A percentile compares a stretch with the other conserved stretches of the same genome.
Conservation (phyloP, 2,888 invertebrate genomes). For the Aspidiotus destructor region DNA sequence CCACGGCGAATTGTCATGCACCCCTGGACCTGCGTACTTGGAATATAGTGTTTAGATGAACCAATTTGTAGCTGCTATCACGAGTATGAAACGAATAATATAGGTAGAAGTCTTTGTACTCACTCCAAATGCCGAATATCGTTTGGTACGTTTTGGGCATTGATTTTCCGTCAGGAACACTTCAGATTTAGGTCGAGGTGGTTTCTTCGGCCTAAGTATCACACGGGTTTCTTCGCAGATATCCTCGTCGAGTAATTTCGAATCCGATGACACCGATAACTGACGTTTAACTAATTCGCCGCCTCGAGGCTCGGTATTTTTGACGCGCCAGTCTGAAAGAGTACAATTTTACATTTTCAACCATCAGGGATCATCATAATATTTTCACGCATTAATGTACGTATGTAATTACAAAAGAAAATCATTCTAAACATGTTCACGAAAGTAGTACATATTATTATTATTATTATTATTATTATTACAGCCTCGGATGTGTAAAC, state of each 20-base stretch:
- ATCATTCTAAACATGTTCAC: no score
- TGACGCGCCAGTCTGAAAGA: conserved; percentile 54
- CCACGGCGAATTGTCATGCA: no score
- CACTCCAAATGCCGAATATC: conserved; percentile 95
- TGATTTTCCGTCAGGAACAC: conserved; percentile 73
- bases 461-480: no score
- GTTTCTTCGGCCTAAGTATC: conserved; percentile 79
- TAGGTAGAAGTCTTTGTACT: conserved; percentile 42
- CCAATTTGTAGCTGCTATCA: no score
- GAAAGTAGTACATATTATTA: no score
- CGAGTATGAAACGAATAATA: no score
- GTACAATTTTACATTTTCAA: neutral
- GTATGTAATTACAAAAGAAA: no score
- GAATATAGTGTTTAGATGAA: no score
- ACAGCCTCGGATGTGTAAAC: no score
- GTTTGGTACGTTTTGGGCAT: conserved; percentile 62
- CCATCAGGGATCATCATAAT: no score
- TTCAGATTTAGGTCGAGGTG: conserved; percentile 91
- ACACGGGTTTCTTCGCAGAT: conserved; percentile 81
- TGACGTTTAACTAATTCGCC: conserved; percentile 73
- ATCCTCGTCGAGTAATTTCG: conserved; percentile 81
- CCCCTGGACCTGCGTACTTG: no score
- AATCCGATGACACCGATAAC: conserved; percentile 84
- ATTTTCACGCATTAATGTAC: no score
- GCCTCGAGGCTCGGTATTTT: conserved; percentile 56